These are phyloP conservation scores for Penaeus monodon DNA, from an alignment of 2,888 invertebrate genomes.

Conservation along the genomic window DNA sequence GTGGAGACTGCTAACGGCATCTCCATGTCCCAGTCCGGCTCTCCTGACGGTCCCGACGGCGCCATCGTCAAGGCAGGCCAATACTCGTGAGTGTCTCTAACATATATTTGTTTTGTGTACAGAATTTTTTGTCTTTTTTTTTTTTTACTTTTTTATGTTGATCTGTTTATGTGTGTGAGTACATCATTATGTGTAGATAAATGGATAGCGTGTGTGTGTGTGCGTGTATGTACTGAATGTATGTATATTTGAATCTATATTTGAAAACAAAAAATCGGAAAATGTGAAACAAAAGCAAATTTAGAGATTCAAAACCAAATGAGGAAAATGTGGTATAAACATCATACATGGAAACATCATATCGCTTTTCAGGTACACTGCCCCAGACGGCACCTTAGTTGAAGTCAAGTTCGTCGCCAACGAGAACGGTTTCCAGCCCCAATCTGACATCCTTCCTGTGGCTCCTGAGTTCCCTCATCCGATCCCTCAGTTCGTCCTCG, in stretches of 20 bases:
- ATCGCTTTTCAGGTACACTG: conserved; percentile 24
- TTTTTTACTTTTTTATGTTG: not conserved
- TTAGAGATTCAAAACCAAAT: not conserved
- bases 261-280: no score
- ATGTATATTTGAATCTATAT: no score
- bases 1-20: conserved; percentile 62
- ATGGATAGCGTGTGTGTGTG: no score
- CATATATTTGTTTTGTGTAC: no score
- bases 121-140: not conserved
- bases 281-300: not conserved
- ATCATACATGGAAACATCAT: not conserved
- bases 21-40: conserved; percentile 34
- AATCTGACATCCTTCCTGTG: no score
- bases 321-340: not conserved
- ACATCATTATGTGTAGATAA: no score
- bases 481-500: no score
- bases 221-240: no score
- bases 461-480: no score
- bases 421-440: conserved; percentile 44
- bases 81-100: conserved; percentile 37
- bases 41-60: conserved; percentile 43
- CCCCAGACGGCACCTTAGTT: conserved; percentile 35
- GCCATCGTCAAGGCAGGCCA: conserved; percentile 46
- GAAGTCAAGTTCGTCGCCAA: conserved; percentile 29
- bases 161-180: not conserved